These are phyloP conservation scores for Fistularia commersonii DNA, from an alignment of 2,797 vertebrate species.

Conservation along the genomic window DNA sequence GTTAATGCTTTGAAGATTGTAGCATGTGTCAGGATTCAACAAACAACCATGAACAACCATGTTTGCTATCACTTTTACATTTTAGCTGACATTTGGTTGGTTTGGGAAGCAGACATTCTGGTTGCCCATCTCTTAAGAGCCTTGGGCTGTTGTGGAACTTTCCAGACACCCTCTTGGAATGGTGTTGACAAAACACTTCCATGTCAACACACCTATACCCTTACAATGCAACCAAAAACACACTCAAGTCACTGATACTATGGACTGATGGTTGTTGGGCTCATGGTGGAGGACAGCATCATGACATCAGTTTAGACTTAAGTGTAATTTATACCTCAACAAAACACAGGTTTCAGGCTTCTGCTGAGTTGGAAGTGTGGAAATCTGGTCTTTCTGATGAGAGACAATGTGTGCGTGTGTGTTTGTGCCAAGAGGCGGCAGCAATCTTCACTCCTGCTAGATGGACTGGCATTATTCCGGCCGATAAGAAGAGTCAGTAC, in stretches of 20 bases:
- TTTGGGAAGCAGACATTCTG: slow-evolving; percentile 38
- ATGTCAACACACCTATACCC: slow-evolving; percentile 45
- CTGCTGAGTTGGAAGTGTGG: slow-evolving; percentile 6
- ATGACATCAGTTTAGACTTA: slow-evolving; percentile 17
- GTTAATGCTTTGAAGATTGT: too few species aligned
- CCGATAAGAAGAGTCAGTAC: slow-evolving; percentile 15
- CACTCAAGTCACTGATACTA: slow-evolving; percentile 25
- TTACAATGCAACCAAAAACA: slow-evolving; percentile 56
- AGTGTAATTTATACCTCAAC: slow-evolving; percentile 19
- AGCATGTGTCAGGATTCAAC: too few species aligned
- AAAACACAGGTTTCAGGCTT: background rate
- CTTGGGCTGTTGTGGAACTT: slow-evolving; percentile 62
- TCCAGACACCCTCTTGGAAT: slow-evolving; percentile 55
- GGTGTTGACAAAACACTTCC: slow-evolving; percentile 68
- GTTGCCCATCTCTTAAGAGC: slow-evolving; percentile 28
- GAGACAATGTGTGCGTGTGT: slow-evolving; percentile 25
- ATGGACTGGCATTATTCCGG: slow-evolving; percentile 6
- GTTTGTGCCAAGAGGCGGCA: slow-evolving; percentile 22
- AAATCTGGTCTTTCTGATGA: slow-evolving; percentile 17
- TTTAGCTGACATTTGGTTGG: slow-evolving; percentile 24
- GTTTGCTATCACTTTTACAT: background rate
- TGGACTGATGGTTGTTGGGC: slow-evolving; percentile 26
- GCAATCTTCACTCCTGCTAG: slow-evolving; percentile 4
- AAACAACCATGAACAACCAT: too few species aligned
- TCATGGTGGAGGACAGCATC: background rate